Conservation (phyloP, 1,140 invertebrate genomes). For the Goniozus legneri region DNA sequence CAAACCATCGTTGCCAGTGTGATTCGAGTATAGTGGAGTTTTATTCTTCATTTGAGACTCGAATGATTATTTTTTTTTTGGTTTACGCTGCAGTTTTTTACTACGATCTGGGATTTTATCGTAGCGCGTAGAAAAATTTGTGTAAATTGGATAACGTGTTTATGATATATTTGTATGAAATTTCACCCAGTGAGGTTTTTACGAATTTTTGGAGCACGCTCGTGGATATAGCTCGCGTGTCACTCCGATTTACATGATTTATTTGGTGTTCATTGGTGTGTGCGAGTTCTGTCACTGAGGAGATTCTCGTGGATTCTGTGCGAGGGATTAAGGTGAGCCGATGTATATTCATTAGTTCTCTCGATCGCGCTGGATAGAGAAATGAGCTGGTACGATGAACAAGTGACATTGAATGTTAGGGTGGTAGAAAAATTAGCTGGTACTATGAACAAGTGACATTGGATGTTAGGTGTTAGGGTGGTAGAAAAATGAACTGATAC, state of each 20-base stretch:
- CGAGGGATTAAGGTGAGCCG: slow-evolving; percentile 18
- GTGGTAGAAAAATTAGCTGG: no score
- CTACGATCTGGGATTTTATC: slow-evolving; percentile 1
- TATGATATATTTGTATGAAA: no score
- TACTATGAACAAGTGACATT: no score
- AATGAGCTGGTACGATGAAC: slow-evolving; percentile 8
- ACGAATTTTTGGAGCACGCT: no score
- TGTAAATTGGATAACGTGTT: no score
- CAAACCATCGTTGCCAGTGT: not conserved
- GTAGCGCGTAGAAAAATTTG: slow-evolving; percentile 10
- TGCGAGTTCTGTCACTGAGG: slow-evolving; percentile 19
- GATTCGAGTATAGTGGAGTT: no score
- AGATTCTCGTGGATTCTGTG: slow-evolving; percentile 9
- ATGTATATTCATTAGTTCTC: not conserved
- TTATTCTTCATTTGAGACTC: no score
- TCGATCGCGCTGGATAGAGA: not conserved
- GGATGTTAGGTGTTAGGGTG: no score
- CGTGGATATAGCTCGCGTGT: no score
- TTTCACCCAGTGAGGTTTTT: no score
- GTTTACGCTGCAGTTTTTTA: not conserved
- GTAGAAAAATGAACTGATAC: no score
- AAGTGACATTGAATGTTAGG: no score
- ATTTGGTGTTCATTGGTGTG: slow-evolving; percentile 26
- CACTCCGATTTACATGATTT: slow-evolving; percentile 24
- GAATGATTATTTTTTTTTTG: not conserved